Evolutionary conservation across 2,888 invertebrate genomes (phyloP), one percentile per base, ranked within the genome.

Genomic region (Chloroclysta siterata): DNA sequence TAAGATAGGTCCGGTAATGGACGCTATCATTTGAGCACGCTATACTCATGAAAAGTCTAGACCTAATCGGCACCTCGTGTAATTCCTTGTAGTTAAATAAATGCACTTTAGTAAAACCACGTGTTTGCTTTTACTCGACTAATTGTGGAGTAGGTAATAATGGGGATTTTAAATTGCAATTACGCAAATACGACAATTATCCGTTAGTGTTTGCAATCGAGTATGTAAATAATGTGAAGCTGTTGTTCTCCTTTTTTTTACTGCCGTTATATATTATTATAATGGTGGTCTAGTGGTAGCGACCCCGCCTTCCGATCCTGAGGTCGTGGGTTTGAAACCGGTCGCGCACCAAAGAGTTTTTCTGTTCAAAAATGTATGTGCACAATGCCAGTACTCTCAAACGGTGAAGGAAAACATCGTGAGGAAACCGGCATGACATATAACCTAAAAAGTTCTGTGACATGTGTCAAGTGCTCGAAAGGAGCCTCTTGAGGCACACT

Each of bases 121-220:
- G 67, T 68, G 66, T 65, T 69, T 50, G 55, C 66, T 69, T 66
- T 71, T 67, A 67, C 62, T 66, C 51, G 47, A 51, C 53, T 70
- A 66, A 70, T 64, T 62, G 66, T 48, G 48, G 36, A 47, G 51
- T 46, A 46, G 11, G 10, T 70, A 68, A 66, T 63, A 41, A 55
- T 63, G 50, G 53, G 62, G 60, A 54, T 63, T 67, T 61, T 53
- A 63, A 66, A 58, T 63, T 41, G 65, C 56, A 65, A 68, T 69
- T 67, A 68, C 56, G 60, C 56, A 64, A 64, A 64, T 60, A 60
- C 33, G 42, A 53, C 53, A 53, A 56, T 56, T 55, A 63, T 50
- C 48, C n/a, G 42, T 50, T 51, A n/a, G n/a, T 52, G 53, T 60
- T 64, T 22, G 51, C 53, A 53, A 53, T 60, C 56, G 48, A 53